Base-by-base conservation (phyloP, 2,888 invertebrate species). In the Caenorhabditis sinica region DNA sequence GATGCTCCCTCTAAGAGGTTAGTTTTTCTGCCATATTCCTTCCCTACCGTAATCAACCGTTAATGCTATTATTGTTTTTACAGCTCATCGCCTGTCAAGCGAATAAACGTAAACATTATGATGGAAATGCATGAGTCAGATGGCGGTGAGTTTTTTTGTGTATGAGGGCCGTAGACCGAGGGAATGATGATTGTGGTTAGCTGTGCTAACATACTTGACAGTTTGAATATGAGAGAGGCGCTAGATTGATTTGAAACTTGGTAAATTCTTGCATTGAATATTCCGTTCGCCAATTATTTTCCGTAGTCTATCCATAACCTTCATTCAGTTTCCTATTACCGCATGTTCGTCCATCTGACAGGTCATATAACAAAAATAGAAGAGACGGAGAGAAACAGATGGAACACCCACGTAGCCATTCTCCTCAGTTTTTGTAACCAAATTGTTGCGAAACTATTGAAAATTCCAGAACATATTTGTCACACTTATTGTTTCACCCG, bases 1-100 rank as follows among this genome's bases (percentile, higher is more conserved):
- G 74, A 95, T 95, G 94, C 95, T 96, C 94, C 96, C 96, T 81
- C 95, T 95, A 93, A 94, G 95, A 93, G 94, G 95, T 95, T 93
- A 94, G n/a, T 15, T 30, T 28, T 9, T 13, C 13, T 20, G 11
- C 13, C 20, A 23, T 23, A 8, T 3, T 51, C 23, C 5, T 23
- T 23, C 1, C 20, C 3, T 5, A 51, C 20, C 5, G 11, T 51
- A 51, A 23, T 23, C 23, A 40, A 28, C 11, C 20, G 15, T 53
- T 60, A 53, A 28, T n/a, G n/a, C 8, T 53, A 30, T 33, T 33
- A 8, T 45, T 51, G 13, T 30, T 61, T 30, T 83, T 73, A 60
- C 83, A 75, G 74, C 82, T 49, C 75, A 82, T 36, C 82, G 82
- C 11, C 56, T 75, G 49, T 56, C 80, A 36, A 79, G n/a, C 79